phyloP scores from a whole-genome alignment of 1,140 invertebrate genomes.

The Pogonus chalceus region DNA sequence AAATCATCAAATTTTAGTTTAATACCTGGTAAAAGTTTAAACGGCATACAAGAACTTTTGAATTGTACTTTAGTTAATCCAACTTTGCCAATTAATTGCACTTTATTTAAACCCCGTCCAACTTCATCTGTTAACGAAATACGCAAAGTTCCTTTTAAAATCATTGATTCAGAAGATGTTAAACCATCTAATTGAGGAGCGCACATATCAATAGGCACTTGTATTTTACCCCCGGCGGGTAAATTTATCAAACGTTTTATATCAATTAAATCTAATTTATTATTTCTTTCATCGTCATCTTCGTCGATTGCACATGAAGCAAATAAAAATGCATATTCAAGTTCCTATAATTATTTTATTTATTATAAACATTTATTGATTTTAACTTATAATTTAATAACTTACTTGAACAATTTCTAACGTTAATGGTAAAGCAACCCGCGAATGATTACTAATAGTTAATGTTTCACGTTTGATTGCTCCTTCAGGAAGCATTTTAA shows the following conservation, averaged over 20 bases:
- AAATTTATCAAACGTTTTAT: neutral
- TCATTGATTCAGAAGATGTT: neutral
- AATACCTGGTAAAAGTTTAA: neutral
- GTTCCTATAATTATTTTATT: conserved; percentile 1
- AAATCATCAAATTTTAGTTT: neutral
- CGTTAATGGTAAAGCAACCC: neutral
- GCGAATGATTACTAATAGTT: neutral
- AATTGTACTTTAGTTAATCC: neutral
- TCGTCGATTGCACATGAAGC: too few relatives aligned
- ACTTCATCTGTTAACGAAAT: neutral
- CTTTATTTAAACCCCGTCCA: neutral
- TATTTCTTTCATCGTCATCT: neutral
- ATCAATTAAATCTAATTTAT: neutral
- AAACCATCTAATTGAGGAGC: neutral
- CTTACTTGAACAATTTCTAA: neutral
- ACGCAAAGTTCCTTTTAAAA: neutral
- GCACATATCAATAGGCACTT: neutral
- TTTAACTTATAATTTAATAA: neutral
- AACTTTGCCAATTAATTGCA: neutral
- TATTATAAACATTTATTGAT: neutral
- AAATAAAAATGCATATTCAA: neutral
- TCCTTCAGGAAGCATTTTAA: neutral
- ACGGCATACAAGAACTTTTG: neutral
- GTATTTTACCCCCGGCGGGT: neutral
- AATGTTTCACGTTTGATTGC: neutral